These are phyloP conservation scores for Lepetodrilus schrolli DNA, from an alignment of 2,888 invertebrate genomes.

Conservation along the genomic window DNA sequence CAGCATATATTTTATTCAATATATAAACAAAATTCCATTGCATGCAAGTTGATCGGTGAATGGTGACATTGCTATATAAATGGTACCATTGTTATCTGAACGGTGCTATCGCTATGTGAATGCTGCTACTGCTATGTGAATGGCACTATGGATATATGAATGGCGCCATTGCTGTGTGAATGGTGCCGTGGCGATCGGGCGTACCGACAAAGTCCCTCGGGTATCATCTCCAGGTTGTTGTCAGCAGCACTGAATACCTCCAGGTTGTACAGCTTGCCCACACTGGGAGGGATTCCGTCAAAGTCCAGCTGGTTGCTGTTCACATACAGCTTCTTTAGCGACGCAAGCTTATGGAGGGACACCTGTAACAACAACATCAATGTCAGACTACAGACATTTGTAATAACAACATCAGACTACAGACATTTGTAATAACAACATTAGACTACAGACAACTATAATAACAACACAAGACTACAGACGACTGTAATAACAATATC, in stretches of 20 bases:
- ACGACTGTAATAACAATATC: too few relatives aligned
- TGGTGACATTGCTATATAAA: too few relatives aligned
- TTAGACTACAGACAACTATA: too few relatives aligned
- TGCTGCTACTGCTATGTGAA: too few relatives aligned
- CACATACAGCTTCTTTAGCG: constrained; percentile 90
- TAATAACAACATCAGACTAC: too few relatives aligned
- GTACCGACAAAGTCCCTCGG: constrained; percentile 95
- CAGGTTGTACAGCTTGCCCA: constrained; percentile 93
- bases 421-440: not conserved
- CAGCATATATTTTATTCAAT: too few relatives aligned
- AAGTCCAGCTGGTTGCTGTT: constrained; percentile 96
- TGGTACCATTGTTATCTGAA: too few relatives aligned
- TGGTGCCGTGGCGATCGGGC: not conserved
- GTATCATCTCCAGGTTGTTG: constrained; percentile 97
- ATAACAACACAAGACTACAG: too few relatives aligned
- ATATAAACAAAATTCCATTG: too few relatives aligned
- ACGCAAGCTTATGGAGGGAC: constrained; percentile 89
- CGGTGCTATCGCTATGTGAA: too few relatives aligned
- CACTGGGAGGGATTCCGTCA: constrained; percentile 97
- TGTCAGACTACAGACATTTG: not conserved
- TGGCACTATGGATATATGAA: too few relatives aligned
- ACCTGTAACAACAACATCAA: constrained; percentile 76
- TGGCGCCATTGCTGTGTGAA: not conserved
- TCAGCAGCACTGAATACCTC: constrained; percentile 97
- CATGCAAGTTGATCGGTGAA: constrained; percentile 10